These are phyloP conservation scores for Alexandromys fortis DNA, from an alignment of 2,113 vertebrate species.

Conservation along the genomic window DNA sequence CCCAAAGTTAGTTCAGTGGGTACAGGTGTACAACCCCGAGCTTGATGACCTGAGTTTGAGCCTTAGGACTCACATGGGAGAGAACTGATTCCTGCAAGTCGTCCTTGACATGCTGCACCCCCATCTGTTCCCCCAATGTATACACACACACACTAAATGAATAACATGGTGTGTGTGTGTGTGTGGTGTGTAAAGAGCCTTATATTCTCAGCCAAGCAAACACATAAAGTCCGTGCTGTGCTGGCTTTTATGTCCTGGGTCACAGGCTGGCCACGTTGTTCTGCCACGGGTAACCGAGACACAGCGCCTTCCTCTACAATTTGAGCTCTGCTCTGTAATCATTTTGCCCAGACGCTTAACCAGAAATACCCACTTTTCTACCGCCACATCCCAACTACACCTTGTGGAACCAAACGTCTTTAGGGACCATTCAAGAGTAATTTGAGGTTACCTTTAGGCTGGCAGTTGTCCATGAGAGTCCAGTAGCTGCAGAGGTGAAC, in stretches of 20 bases:
- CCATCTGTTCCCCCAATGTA: rapidly evolving
- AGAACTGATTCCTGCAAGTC: neutral
- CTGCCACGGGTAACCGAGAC: neutral
- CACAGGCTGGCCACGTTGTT: neutral
- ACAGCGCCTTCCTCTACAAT: rapidly evolving
- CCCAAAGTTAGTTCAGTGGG: neutral
- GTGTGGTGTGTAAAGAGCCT: neutral
- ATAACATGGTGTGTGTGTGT: rapidly evolving
- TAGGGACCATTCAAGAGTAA: neutral
- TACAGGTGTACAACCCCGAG: too few species aligned
- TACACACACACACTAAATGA: neutral
- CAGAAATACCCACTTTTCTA: neutral
- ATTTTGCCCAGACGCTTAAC: neutral
- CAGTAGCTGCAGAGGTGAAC: rapidly evolving
- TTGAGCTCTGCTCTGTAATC: neutral
- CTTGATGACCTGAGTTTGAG: neutral
- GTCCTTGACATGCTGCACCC: neutral
- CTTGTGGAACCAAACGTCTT: neutral
- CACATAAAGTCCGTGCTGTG: neutral
- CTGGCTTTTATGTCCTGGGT: neutral
- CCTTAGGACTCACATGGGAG: neutral
- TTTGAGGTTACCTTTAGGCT: neutral
- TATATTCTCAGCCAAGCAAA: neutral
- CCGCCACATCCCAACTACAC: neutral
- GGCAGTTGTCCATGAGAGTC: neutral